Percentiles rank a stretch among this genome's conserved stretches.
Conservation (phyloP, 2,797 vertebrate species). For the Pseudotriccus pelzelni region DNA sequence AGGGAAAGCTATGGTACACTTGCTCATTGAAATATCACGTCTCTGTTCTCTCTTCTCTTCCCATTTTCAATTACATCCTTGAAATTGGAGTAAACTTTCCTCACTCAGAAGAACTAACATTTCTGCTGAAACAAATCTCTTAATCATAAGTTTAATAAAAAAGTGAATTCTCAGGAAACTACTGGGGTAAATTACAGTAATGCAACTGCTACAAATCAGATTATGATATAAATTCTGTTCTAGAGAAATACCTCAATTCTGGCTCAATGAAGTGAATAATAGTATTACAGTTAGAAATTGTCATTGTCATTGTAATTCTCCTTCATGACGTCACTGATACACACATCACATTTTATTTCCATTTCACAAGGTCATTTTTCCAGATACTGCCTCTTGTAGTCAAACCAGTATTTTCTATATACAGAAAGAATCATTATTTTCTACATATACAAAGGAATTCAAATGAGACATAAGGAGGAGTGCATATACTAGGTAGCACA, state of each 20-base stretch:
- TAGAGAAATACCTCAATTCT: neutral
- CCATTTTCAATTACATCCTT: neutral
- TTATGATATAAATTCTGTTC: neutral
- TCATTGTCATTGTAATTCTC: neutral
- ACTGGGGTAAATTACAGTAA: neutral
- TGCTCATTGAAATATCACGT: neutral
- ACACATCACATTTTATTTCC: neutral
- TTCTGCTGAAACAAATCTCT: neutral
- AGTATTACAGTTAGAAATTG: neutral
- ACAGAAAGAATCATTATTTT: neutral
- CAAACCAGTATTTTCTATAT: neutral
- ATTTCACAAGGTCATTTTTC: neutral
- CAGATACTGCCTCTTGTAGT: neutral
- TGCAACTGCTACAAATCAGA: neutral
- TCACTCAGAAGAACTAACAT: neutral
- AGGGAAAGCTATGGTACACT: neutral
- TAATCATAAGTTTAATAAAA: neutral
- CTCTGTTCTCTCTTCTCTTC: neutral
- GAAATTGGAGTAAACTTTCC: neutral
- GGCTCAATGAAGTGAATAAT: neutral
- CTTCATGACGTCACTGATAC: neutral
- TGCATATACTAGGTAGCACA: neutral
- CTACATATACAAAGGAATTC: neutral
- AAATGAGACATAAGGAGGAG: neutral
- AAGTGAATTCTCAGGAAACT: neutral